phyloP scores from a whole-genome alignment of 1,140 invertebrate species.

The Chymomyza costata region DNA sequence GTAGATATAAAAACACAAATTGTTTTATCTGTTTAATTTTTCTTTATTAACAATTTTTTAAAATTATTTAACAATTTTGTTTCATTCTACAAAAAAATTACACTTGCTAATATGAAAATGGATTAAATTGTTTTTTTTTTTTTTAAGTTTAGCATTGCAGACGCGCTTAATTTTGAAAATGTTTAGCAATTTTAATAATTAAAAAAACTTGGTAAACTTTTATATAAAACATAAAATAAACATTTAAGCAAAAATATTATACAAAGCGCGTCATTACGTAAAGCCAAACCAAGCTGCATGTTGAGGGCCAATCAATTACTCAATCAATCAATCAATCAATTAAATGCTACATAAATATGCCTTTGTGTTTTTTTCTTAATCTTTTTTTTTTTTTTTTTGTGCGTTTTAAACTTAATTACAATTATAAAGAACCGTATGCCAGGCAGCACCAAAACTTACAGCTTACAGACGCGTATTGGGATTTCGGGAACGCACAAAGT shows the following conservation, averaged over 20 bases:
- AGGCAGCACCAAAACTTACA: constrained; percentile 22
- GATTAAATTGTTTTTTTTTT: constrained; percentile 50
- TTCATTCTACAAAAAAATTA: constrained; percentile 40
- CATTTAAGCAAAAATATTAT: neutral
- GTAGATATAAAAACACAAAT: constrained; percentile 8
- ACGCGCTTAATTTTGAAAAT: too few relatives aligned
- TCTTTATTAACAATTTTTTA: constrained; percentile 67
- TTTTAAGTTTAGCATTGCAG: constrained; percentile 44
- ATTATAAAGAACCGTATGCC: constrained; percentile 18
- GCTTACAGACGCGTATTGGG: constrained; percentile 87
- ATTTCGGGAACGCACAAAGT: constrained; percentile 91
- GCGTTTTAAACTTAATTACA: constrained; percentile 16
- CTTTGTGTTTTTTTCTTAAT: constrained; percentile 23
- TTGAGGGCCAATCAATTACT: constrained; percentile 45
- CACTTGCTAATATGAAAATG: constrained; percentile 56
- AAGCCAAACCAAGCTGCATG: too few relatives aligned
- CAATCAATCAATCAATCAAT: constrained; percentile 48
- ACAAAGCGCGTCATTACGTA: too few relatives aligned
- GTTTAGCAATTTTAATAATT: too few relatives aligned
- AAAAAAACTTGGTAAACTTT: neutral
- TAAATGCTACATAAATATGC: constrained; percentile 71
- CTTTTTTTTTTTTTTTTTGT: constrained; percentile 11
- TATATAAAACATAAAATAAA: constrained; percentile 52
- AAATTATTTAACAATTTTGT: constrained; percentile 74
- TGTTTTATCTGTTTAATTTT: constrained; percentile 47